Evolutionary conservation across 2,888 invertebrate species (phyloP).

Genomic region (Cordilura impudica): DNA sequence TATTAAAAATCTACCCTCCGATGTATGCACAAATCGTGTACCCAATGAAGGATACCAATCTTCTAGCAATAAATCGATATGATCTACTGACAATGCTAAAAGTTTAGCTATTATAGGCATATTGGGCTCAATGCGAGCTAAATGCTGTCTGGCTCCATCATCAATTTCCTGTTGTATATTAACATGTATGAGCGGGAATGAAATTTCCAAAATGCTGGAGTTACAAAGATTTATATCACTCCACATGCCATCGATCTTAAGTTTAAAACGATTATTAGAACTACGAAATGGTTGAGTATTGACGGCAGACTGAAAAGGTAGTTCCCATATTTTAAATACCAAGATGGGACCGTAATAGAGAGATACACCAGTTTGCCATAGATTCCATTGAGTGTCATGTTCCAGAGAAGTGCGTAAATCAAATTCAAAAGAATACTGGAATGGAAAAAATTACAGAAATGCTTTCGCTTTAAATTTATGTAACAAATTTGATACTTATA

Average conservation of each 20-base stretch:
- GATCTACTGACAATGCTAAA: constrained; percentile 93
- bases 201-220: constrained; percentile 91
- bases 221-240: constrained; percentile 87
- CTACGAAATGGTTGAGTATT: constrained; percentile 79
- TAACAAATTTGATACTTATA: too few relatives aligned
- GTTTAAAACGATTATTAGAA: constrained; percentile 81
- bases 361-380: constrained; percentile 96
- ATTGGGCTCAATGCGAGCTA: constrained; percentile 82
- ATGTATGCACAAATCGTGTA: constrained; percentile 97
- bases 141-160: constrained; percentile 76
- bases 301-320: constrained; percentile 79
- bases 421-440: constrained; percentile 72
- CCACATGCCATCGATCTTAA: constrained; percentile 92
- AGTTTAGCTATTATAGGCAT: constrained; percentile 89
- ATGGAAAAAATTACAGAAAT: neutral
- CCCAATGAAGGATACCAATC: constrained; percentile 99
- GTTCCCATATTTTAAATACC: constrained; percentile 90
- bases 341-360: constrained; percentile 90
- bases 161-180: constrained; percentile 80
- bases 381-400: constrained; percentile 87
- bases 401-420: constrained; percentile 74
- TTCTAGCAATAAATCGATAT: constrained; percentile 96
- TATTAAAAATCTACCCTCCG: constrained; percentile 95
- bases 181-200: constrained; percentile 82
- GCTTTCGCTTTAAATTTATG: too few relatives aligned